phyloP scores from a whole-genome alignment of 2,888 invertebrate genomes.

The Sepiola atlantica region DNA sequence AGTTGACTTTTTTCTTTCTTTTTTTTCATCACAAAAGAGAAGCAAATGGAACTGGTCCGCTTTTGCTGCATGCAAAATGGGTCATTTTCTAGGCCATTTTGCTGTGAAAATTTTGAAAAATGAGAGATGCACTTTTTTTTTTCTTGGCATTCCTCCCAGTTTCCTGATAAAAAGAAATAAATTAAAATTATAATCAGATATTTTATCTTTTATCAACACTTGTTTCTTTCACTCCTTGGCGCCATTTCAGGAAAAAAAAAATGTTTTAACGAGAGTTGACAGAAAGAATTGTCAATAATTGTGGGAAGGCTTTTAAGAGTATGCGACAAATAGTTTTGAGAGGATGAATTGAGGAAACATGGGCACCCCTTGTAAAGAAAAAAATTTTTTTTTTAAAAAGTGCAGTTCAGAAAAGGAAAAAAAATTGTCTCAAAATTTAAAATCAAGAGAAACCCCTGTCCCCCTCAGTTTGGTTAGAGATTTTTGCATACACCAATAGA shows the following conservation, averaged over 20 bases:
- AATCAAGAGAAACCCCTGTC: neutral
- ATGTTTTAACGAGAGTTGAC: neutral
- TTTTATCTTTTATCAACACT: slow-evolving; percentile 1
- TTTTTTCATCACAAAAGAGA: neutral
- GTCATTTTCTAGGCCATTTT: neutral
- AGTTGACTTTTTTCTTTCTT: neutral
- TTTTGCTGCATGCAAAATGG: neutral
- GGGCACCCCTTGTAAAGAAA: neutral
- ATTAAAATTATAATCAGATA: neutral
- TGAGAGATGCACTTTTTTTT: neutral
- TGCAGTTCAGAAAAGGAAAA: neutral
- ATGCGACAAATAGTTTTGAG: neutral
- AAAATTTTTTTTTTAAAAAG: too few relatives aligned
- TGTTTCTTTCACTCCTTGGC: neutral
- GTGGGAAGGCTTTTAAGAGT: neutral
- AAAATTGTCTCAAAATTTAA: neutral
- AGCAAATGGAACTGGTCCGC: neutral
- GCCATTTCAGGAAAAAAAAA: neutral
- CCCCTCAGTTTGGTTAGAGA: neutral
- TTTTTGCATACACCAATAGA: neutral
- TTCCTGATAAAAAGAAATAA: neutral
- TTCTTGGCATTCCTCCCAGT: neutral
- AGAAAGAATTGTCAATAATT: neutral
- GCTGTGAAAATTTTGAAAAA: neutral
- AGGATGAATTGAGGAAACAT: neutral